Evolutionary conservation across 2,888 invertebrate genomes (phyloP), one percentile per base, ranked within the genome.

Genomic region (Serripes groenlandicus): DNA sequence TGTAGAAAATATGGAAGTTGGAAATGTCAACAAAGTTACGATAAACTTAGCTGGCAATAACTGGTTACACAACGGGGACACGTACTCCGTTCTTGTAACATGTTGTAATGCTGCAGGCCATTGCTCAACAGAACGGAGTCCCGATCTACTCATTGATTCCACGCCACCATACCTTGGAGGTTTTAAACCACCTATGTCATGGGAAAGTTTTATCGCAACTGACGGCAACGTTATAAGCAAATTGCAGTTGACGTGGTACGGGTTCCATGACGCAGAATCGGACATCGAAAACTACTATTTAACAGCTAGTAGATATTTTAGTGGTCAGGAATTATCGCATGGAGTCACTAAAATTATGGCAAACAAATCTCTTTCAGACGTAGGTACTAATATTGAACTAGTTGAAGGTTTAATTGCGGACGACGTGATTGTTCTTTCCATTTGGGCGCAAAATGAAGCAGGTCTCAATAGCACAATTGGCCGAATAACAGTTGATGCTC

Each of bases 131-230:
- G 78, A 71, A 23, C 28, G 37, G 21, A 87, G 81, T 52, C 26
- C 79, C 28, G 73, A 78, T 28, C 26, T 90, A 0, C 42, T 87
- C 11, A 81, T 91, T 35, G 90, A 91, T 77, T 86, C 87, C 15
- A 81, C 88, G 5, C 89, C 91, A 0, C 91, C 91, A 7, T 85
- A 86, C 32, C 21, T 86, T 0, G 90, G 90, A n/a, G 88, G 88
- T 23, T 88, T 89, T 23, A 83, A 78, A 32, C 75, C 74, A 26
- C 81, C 83, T 34, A 34, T 88, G 56, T 54, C 70, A 23, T 89
- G 88, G 88, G 35, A 28, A 21, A 75, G 72, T 23, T 58, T 54
- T 5, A 42, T 62, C 3, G 26, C 58, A 35, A 23, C 49, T 11
- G n/a, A 23, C 15, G 70, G 66, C 3, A 69, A 42, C 11, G 9